Evolutionary conservation across 1,140 invertebrate species (phyloP), one percentile per base, ranked within the genome.

Genomic region (Hyphantria cunea): DNA sequence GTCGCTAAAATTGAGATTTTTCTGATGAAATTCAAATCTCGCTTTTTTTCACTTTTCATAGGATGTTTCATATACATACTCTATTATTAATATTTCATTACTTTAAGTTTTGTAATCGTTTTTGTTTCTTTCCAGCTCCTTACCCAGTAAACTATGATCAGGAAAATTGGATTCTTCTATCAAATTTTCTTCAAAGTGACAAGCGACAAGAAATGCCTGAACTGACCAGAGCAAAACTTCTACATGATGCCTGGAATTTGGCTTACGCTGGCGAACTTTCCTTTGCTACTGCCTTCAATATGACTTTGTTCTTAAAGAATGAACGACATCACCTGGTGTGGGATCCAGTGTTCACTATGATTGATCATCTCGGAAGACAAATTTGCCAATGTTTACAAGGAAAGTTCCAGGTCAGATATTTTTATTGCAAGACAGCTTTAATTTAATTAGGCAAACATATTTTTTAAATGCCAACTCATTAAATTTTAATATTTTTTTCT

Each of bases 91-190:
- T 3, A 25, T 25, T 25, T 25, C 1, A 25, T 25, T 1, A 25
- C 2, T 3, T 25, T 25, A 1, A 25, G 17, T 3, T 25, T 25
- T 25, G 17, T 25, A 25, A 5, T 61, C 45, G 32, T 33, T 42
- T 14, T n/a, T 33, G 13, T 64, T 54, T 64, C 37, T 7, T 60
- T 71, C 9, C 76, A 94, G 95, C 95, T 0, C 95, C 96, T 55
- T 97, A 95, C 78, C 93, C 95, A 6, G 96, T 97, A 0, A 96
- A 97, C 73, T 97, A 97, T 76, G 96, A 97, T 68, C 64, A 82
- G 6, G 78, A 92, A n/a, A 97, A 96, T 76, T 97, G 96, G 96
- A 92, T 94, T 64, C 92, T 96, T 66, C 77, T 97, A 1, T 92
- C 93, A 0, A 75, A 92, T 0, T 96, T 92, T 75, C 82, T 96